These are phyloP conservation scores for Stratiomys singularior DNA, from an alignment of 2,888 invertebrate genomes.

Conservation along the genomic window DNA sequence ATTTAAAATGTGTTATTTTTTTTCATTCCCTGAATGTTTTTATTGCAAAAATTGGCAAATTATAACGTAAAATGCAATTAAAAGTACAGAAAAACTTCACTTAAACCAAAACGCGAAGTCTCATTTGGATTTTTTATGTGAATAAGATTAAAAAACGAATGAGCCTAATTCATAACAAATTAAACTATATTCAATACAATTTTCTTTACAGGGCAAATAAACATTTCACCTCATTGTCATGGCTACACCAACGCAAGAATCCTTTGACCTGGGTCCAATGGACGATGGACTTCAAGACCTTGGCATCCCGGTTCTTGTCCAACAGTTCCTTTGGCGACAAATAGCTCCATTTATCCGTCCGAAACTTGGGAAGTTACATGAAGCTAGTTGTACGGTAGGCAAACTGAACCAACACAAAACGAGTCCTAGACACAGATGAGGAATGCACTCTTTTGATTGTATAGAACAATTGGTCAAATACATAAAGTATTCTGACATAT, in stretches of 20 bases:
- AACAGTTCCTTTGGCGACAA: constrained; percentile 97
- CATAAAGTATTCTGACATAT: not conserved
- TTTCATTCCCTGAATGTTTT: too few relatives aligned
- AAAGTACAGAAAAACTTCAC: too few relatives aligned
- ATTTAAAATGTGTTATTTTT: too few relatives aligned
- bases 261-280: constrained; percentile 55
- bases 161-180: too few relatives aligned
- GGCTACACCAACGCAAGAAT: constrained; percentile 50
- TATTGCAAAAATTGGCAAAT: not conserved
- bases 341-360: constrained; percentile 97
- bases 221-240: constrained; percentile 53
- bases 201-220: not conserved
- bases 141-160: too few relatives aligned
- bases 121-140: too few relatives aligned
- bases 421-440: not conserved
- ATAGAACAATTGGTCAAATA: not conserved
- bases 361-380: constrained; percentile 94
- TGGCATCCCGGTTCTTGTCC: constrained; percentile 92
- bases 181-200: not conserved
- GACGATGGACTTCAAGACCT: constrained; percentile 79
- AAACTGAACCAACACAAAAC: not conserved
- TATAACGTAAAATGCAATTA: too few relatives aligned
- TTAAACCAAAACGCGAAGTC: too few relatives aligned
- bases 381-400: constrained; percentile 96
- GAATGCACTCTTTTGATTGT: constrained; percentile 30